Conservation (phyloP, 2,888 invertebrate genomes). For the Drosophila engyochracea region DNA sequence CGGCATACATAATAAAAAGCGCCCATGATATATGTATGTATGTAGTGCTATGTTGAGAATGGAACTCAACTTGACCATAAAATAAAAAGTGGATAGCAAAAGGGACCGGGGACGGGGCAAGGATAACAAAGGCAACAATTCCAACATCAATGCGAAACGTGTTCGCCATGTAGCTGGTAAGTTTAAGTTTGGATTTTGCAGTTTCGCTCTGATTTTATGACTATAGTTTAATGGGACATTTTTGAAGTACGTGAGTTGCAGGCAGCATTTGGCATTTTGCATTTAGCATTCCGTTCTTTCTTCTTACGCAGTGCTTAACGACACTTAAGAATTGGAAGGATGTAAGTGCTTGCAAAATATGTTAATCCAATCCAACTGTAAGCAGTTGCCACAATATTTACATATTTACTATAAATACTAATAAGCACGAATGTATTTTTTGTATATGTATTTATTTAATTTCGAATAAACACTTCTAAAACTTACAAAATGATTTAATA, state of each 20-base stretch:
- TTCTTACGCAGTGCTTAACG: conserved; percentile 2
- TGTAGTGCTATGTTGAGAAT: conserved; percentile 5
- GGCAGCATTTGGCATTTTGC: conserved; percentile 26
- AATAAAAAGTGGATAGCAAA: conserved; percentile 42
- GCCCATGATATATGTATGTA: conserved; percentile 56
- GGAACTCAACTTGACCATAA: conserved; percentile 56
- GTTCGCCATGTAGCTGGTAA: conserved; percentile 53
- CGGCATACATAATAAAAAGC: conserved; percentile 22
- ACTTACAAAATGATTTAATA: not conserved
- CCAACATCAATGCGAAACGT: conserved; percentile 64
- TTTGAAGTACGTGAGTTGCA: conserved; percentile 56
- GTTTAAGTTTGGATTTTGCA: conserved; percentile 26
- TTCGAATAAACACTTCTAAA: no score
- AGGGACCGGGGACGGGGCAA: conserved; percentile 4
- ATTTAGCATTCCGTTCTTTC: conserved; percentile 9
- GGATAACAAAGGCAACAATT: conserved; percentile 38
- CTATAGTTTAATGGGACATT: conserved; percentile 53
- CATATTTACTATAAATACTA: not conserved
- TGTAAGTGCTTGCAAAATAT: conserved; percentile 7
- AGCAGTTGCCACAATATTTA: not conserved
- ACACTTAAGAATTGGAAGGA: conserved; percentile 22
- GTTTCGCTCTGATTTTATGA: conserved; percentile 63
- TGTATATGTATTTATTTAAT: not conserved
- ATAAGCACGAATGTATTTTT: not conserved
- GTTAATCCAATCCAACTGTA: not conserved